phyloP scores from a whole-genome alignment of 2,888 invertebrate genomes.

The Amiota minor region DNA sequence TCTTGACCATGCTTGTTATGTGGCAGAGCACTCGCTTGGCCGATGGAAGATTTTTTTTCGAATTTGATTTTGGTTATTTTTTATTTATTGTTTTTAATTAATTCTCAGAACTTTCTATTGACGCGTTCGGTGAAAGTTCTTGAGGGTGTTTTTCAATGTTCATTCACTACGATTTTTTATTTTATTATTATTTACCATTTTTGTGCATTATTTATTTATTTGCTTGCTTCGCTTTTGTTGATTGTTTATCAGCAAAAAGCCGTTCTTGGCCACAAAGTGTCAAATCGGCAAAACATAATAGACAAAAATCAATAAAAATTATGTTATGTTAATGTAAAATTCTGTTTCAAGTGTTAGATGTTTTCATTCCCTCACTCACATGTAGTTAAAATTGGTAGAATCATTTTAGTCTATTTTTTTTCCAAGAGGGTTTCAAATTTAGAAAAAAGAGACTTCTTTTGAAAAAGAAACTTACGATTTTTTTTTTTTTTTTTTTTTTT shows the following conservation, averaged over 20 bases:
- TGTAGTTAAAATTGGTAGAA: background rate
- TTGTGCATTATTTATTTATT: constrained; percentile 10
- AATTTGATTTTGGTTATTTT: constrained; percentile 1
- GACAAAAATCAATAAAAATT: background rate
- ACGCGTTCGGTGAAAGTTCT: constrained; percentile 59
- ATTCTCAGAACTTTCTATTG: constrained; percentile 62
- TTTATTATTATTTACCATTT: constrained; percentile 10
- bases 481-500: too few species aligned
- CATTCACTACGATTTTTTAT: constrained; percentile 34
- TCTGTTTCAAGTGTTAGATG: background rate
- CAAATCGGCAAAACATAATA: background rate
- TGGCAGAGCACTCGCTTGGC: too few species aligned
- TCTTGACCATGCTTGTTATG: constrained; percentile 18
- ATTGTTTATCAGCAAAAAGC: constrained; percentile 1
- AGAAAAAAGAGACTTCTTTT: too few species aligned
- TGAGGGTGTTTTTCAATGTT: constrained; percentile 32
- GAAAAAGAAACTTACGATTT: too few species aligned
- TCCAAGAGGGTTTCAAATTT: too few species aligned
- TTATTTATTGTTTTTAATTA: constrained; percentile 47
- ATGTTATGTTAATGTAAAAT: constrained; percentile 14
- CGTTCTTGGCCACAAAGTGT: background rate
- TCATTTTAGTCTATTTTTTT: background rate
- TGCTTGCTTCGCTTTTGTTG: constrained; percentile 7
- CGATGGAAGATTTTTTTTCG: background rate
- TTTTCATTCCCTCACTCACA: background rate